phyloP scores from a whole-genome alignment of 2,888 invertebrate species.

The Heteromyza rotundicornis region DNA sequence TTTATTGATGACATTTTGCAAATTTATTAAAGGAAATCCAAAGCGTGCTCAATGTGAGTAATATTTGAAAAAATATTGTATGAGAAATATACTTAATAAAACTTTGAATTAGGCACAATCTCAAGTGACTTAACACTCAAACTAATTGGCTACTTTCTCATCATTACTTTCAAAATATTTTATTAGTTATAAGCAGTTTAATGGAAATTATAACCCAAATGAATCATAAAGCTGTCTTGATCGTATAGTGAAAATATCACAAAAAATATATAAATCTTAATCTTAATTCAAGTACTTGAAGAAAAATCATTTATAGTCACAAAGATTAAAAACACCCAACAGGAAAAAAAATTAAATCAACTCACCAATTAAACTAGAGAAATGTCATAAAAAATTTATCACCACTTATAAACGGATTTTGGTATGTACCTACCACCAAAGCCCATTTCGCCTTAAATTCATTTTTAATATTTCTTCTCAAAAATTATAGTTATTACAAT shows the following conservation, averaged over 20 bases:
- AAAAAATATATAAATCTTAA: not conserved
- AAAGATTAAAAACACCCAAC: not conserved
- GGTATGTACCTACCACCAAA: not conserved
- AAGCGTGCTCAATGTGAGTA: too few relatives aligned
- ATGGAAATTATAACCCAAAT: not conserved
- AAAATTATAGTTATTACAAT: not conserved
- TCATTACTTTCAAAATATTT: too few relatives aligned
- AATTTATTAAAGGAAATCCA: conserved; percentile 7
- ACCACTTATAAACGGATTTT: not conserved
- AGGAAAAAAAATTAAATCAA: too few relatives aligned
- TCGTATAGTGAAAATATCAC: too few relatives aligned
- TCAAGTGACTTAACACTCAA: too few relatives aligned
- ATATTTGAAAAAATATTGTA: too few relatives aligned
- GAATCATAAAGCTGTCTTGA: not conserved
- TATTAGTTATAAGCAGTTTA: too few relatives aligned
- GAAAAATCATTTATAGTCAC: not conserved
- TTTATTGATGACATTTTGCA: conserved; percentile 6
- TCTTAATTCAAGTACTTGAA: too few relatives aligned
- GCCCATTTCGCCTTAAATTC: not conserved
- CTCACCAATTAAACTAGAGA: not conserved
- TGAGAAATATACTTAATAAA: too few relatives aligned
- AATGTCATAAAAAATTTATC: not conserved
- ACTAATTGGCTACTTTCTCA: too few relatives aligned
- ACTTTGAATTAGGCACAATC: too few relatives aligned
- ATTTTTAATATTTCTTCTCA: not conserved